Percentiles rank a stretch among this genome's conserved stretches.
Evolutionary conservation across 2,797 vertebrate species (phyloP).

Genomic region (Sternarchorhynchus goeldii): DNA sequence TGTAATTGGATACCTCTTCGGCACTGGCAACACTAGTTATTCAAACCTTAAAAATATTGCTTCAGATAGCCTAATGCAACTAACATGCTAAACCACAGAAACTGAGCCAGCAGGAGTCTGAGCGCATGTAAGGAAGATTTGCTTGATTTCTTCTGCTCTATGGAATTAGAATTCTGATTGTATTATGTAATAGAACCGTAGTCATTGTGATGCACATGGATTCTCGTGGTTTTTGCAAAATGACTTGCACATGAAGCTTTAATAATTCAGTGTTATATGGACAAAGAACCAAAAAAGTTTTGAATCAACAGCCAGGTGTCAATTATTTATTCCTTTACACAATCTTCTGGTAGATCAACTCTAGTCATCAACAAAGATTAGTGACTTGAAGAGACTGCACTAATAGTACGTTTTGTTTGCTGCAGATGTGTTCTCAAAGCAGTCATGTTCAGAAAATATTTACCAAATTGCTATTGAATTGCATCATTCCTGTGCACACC

Average conservation of each 20-base stretch:
- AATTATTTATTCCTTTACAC: background rate
- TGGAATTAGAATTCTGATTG: background rate
- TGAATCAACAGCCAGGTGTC: background rate
- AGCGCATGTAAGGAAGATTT: conserved; percentile 14
- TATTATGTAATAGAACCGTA: background rate
- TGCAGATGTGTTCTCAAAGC: background rate
- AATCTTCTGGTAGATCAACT: background rate
- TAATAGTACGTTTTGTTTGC: background rate
- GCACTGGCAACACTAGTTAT: background rate
- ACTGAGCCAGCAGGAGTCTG: background rate
- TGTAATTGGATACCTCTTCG: conserved; percentile 71
- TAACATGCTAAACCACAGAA: conserved; percentile 6
- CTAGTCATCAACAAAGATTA: background rate
- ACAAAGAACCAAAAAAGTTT: too few species aligned
- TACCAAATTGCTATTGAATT: background rate
- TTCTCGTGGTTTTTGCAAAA: too few species aligned
- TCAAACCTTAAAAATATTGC: conserved; percentile 29
- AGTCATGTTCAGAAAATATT: background rate
- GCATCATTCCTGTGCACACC: background rate
- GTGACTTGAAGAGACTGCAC: background rate
- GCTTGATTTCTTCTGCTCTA: background rate
- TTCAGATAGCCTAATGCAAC: conserved; percentile 32
- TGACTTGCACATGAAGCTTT: too few species aligned
- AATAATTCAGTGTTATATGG: too few species aligned
- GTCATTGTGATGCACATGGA: background rate